Evolutionary conservation across 2,888 invertebrate genomes (phyloP).

Genomic region (Saturnia japonica): DNA sequence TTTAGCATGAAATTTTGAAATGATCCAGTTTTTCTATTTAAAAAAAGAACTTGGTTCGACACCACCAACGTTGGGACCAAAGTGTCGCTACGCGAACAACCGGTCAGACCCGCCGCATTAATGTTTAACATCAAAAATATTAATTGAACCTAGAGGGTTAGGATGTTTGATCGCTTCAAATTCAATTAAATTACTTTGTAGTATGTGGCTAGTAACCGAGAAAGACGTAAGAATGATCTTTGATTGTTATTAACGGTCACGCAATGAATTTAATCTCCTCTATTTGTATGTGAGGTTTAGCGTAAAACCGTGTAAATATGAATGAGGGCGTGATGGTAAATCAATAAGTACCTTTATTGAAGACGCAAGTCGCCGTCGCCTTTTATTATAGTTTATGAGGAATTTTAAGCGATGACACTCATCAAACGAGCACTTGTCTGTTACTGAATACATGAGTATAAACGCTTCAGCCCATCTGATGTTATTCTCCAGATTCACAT

Average conservation of each 20-base stretch:
- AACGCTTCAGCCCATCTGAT: constrained; percentile 95
- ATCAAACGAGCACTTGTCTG: constrained; percentile 94
- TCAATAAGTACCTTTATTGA: constrained; percentile 78
- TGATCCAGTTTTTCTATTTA: too few species aligned
- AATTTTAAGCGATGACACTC: constrained; percentile 92
- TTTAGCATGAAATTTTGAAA: too few species aligned
- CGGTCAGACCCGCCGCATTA: too few species aligned
- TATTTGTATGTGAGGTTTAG: not conserved
- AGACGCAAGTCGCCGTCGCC: constrained; percentile 84
- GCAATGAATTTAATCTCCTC: not conserved
- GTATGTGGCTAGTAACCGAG: not conserved
- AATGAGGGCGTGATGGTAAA: not conserved
- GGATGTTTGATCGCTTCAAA: not conserved
- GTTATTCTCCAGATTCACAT: constrained; percentile 87
- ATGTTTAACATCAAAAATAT: too few species aligned
- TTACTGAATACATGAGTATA: constrained; percentile 92
- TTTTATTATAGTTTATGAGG: constrained; percentile 90
- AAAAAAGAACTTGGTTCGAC: too few species aligned
- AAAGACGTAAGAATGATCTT: not conserved
- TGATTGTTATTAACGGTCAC: not conserved
- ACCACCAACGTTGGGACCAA: too few species aligned
- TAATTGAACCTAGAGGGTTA: not conserved
- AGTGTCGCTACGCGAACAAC: too few species aligned
- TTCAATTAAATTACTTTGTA: not conserved
- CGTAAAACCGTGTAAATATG: constrained; percentile 5